Conservation (phyloP, 2,113 vertebrate species). For the Chascanopsetta lugubris region DNA sequence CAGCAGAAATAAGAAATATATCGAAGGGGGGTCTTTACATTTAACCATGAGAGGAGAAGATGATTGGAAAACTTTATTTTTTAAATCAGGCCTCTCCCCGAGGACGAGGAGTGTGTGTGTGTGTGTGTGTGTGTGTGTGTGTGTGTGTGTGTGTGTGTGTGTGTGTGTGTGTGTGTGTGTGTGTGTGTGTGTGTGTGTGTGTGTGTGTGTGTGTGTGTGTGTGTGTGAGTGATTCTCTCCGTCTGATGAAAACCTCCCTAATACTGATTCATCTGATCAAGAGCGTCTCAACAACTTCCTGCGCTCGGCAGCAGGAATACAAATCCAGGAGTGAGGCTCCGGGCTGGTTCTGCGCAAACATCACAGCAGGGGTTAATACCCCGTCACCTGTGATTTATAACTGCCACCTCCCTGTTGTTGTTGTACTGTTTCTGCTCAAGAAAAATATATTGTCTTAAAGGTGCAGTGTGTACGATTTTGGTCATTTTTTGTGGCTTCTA, state of each 20-base stretch:
- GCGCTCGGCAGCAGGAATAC: conserved; percentile 63
- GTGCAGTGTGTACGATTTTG: no score
- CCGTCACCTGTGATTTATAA: conserved; percentile 11
- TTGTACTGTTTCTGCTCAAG: conserved; percentile 2
- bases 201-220: conserved; percentile 49
- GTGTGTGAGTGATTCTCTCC: conserved; percentile 64
- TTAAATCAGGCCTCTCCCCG: no score
- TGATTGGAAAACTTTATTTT: conserved; percentile 73
- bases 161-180: conserved; percentile 51
- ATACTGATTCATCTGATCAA: conserved; percentile 73
- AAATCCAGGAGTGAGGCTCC: conserved; percentile 48
- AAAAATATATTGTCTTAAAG: no score
- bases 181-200: conserved; percentile 51
- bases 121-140: conserved; percentile 52
- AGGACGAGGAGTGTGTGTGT: conserved; percentile 53
- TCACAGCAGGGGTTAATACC: conserved; percentile 3
- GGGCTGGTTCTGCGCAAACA: conserved; percentile 10
- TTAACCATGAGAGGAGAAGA: conserved; percentile 62
- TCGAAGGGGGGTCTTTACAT: conserved; percentile 66
- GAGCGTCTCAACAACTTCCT: conserved; percentile 60
- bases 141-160: conserved; percentile 50
- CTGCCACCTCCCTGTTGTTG: neutral
- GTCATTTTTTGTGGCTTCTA: no score
- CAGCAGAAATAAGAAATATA: conserved; percentile 50
- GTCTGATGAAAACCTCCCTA: conserved; percentile 65